phyloP scores from a whole-genome alignment of 2,113 vertebrate species.

The Ranitomeya imitator region DNA sequence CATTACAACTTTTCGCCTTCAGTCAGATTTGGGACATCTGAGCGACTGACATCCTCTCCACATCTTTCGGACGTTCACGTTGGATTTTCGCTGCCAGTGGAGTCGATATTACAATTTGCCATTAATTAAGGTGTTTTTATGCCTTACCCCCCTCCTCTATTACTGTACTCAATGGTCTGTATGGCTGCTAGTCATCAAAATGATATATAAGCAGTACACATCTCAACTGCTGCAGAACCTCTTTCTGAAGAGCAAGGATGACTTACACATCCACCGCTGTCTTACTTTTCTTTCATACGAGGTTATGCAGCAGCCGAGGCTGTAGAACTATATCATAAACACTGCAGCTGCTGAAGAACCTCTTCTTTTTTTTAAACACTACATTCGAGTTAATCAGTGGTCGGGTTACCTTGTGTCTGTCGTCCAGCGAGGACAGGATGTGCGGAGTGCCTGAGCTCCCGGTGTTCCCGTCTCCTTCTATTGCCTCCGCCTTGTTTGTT shows the following conservation, averaged over 20 bases:
- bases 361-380: no score
- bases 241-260: no score
- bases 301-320: neutral
- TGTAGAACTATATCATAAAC: neutral
- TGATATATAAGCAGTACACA: no score
- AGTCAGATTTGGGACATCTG: neutral
- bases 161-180: no score
- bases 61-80: neutral
- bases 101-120: no score
- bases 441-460: neutral
- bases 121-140: no score
- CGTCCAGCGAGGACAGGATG: neutral
- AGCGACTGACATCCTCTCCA: neutral
- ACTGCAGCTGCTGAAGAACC: neutral
- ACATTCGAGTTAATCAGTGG: no score
- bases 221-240: no score
- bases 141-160: no score
- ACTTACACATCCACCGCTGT: no score
- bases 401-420: neutral
- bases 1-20: neutral
- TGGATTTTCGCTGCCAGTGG: no score
- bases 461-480: slow-evolving; percentile 4
- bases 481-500: slow-evolving; percentile 33
- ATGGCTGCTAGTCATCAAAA: no score
- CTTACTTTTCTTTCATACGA: neutral